Evolutionary conservation across 1,140 invertebrate species (phyloP), one percentile per base, ranked within the genome.

Genomic region (Polyergus mexicanus): DNA sequence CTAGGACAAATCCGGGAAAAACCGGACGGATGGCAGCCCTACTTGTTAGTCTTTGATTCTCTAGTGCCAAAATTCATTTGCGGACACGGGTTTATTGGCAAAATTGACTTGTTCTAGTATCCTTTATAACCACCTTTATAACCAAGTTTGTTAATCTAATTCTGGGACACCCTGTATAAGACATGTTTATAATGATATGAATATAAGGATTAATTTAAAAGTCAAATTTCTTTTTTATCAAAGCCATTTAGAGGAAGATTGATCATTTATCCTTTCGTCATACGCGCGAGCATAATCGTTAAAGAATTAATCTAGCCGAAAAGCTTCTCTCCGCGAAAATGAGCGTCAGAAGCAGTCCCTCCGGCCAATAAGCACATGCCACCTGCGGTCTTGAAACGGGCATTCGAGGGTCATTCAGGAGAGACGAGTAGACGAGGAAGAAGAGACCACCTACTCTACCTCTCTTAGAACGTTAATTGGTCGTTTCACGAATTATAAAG

Each of bases 401-500:
- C n/a, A 25, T 84, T 32, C 41, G 56, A 51, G 38, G 16, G 44
- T 11, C 19, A 65, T 35, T 76, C 19, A 56, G 44, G 44, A 25
- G n/a, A 65, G n/a, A 65, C 58, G 72, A 54, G 32, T n/a, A 13
- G 19, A 32, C 32, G 32, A 77, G 69, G 10, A 51, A 38, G 63
- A 10, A 16, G 22, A 54, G 85, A 80, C 88, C 74, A 84, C 80
- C 84, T 80, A 85, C 75, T 91, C 72, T 84, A 74, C 91, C 86
- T 81, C 90, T 90, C 58, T 63, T 78, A 76, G 90, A 91, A 91
- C 88, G 88, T 90, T 92, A 92, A 91, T 92, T 91, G 88, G 90
- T 56, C 90, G 87, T 91, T 91, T 91, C 69, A 86, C 88, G 88
- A 92, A 92, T 92, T 92, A 91, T 90, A 88, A 88, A 88, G 44